Percentiles rank a stretch among this genome's conserved stretches.
phyloP scores from a whole-genome alignment of 2,113 vertebrate genomes.

The Sylvietta virens region DNA sequence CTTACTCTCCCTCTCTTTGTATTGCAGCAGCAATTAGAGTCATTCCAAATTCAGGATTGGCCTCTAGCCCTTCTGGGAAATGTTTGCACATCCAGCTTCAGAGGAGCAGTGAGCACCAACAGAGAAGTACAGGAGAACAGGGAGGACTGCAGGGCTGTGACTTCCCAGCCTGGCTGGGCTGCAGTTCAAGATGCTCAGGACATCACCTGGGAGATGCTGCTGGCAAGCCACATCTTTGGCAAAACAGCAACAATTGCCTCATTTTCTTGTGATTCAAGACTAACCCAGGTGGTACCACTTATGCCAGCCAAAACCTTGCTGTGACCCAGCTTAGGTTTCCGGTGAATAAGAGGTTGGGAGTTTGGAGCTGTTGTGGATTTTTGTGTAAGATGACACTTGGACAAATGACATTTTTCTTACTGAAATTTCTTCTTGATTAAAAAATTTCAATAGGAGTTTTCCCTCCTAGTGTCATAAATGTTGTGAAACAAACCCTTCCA shows the following conservation, averaged over 20 bases:
- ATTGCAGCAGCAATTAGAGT: background rate
- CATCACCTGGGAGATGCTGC: background rate
- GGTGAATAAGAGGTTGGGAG: background rate
- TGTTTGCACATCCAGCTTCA: background rate
- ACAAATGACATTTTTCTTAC: background rate
- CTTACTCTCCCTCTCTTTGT: background rate
- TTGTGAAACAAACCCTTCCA: conserved; percentile 30
- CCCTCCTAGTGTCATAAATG: background rate
- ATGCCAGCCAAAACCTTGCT: background rate
- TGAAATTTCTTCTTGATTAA: conserved; percentile 10
- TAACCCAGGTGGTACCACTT: background rate
- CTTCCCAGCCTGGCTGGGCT: background rate
- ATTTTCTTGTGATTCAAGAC: background rate
- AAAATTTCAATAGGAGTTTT: background rate
- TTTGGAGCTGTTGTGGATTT: background rate
- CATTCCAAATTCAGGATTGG: too few relatives aligned
- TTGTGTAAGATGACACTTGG: background rate
- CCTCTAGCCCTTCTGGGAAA: background rate
- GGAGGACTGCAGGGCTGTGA: background rate
- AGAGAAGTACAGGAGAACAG: background rate
- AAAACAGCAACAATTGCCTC: background rate
- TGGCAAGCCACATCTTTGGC: background rate
- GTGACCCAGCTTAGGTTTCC: background rate
- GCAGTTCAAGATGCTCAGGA: background rate
- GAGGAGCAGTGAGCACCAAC: background rate